Evolutionary conservation across 2,113 vertebrate species (phyloP), one percentile per base, ranked within the genome.

Genomic region (Pelecanus crispus): DNA sequence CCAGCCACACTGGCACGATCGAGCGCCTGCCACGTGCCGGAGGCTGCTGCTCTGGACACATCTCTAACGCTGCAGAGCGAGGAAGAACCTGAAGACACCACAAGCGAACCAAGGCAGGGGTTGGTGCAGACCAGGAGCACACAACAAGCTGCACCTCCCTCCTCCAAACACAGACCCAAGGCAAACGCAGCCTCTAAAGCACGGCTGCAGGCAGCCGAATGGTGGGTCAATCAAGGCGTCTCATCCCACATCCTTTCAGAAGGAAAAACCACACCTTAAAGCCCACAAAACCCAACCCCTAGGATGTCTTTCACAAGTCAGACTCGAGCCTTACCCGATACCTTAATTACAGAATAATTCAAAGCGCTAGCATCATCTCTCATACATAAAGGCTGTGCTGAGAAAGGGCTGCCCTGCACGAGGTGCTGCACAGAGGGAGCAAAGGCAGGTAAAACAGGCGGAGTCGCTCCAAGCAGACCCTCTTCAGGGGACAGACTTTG

Each of bases 381-480:
- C n/a, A 1, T 0, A 6, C 5, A 0, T 2, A 20, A 40, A 58
- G n/a, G 59, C 44, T 40, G 63, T 12, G 16, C 38, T n/a, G 50
- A 61, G 45, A 7, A 72, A 47, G 45, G 17, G 42, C 65, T 63
- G 78, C 66, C 18, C 9, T 4, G 16, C 32, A 36, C 1, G 0
- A 49, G 40, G 42, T 2, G 1, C 36, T 8, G 40, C 67, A 49
- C 49, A 56, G 66, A 63, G 52, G 38, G 36, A 61, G 17, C 31
- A 72, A 59, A 84, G 34, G 31, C 42, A 31, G 11, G 10, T 28
- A 29, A 20, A 92, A 78, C n/a, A 56, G 44, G 50, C n/a, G 65
- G 25, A 31, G 45, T 3, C 11, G 45, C 61, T 62, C 26, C 29
- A 9, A 61, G 50, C 32, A 74, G 42, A 34, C 5, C 42, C 15